Evolutionary conservation across 92 coral and sea anemone species (phyloP).

Genomic region (Palythoa grandis): DNA sequence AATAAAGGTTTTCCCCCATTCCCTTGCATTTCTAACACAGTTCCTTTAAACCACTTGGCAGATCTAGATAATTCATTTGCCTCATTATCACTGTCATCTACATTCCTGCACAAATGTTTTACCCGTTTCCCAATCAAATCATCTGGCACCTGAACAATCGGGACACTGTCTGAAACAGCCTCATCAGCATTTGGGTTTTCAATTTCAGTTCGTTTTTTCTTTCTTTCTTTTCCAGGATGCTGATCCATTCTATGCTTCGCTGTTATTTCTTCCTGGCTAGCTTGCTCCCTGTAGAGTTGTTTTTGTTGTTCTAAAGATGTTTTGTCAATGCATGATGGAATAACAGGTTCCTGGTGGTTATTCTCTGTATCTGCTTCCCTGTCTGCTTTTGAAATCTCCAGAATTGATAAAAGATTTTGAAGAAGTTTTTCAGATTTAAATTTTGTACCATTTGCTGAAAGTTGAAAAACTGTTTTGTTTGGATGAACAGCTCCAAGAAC

Average conservation of each 20-base stretch:
- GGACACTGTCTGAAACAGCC: background rate
- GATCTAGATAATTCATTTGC: background rate
- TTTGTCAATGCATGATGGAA: constrained; percentile 1
- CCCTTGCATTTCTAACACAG: constrained; percentile 23
- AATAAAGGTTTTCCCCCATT: constrained; percentile 20
- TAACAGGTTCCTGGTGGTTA: background rate
- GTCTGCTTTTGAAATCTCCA: constrained; percentile 13
- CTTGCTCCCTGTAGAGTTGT: constrained; percentile 3
- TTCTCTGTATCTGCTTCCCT: constrained; percentile 7
- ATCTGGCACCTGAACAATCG: constrained; percentile 26
- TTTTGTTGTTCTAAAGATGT: constrained; percentile 4
- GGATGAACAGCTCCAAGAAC: constrained; percentile 48
- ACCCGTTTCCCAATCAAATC: constrained; percentile 9
- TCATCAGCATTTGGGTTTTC: background rate
- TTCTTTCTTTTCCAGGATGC: background rate
- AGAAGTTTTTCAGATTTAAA: background rate
- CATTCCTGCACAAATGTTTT: constrained; percentile 10
- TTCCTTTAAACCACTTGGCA: constrained; percentile 13
- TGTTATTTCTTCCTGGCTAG: background rate
- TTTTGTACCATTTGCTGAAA: constrained; percentile 3
- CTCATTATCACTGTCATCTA: constrained; percentile 7
- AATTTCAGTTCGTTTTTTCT: background rate
- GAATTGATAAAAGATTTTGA: background rate
- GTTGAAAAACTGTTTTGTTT: constrained; percentile 34
- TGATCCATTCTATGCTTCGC: background rate